A percentile compares a stretch with the other conserved stretches of the same genome.
Conservation (phyloP, 2,113 vertebrate genomes). For the Recurvirostra avosetta region DNA sequence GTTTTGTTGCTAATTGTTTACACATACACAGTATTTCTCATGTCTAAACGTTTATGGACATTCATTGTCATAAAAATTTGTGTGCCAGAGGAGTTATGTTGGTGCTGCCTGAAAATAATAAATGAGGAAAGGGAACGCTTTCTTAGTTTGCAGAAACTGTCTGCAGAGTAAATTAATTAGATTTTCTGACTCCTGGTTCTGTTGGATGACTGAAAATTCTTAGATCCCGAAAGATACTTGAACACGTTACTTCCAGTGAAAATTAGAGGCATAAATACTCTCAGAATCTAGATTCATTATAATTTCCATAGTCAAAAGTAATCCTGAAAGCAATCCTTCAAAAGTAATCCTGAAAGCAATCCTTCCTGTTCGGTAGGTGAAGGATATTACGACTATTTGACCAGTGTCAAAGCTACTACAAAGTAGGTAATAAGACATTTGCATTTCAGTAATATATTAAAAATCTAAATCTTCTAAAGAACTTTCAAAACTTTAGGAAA, state of each 20-base stretch:
- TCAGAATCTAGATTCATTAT: neutral
- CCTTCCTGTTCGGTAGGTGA: neutral
- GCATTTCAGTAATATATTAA: neutral
- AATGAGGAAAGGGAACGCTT: neutral
- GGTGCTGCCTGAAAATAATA: neutral
- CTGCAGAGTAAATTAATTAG: neutral
- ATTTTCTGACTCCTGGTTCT: neutral
- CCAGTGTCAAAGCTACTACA: neutral
- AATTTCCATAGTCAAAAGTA: neutral
- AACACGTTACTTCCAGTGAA: neutral
- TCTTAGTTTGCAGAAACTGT: neutral
- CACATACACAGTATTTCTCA: constrained; percentile 11
- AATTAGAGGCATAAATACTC: neutral
- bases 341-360: neutral
- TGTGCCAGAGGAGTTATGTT: neutral
- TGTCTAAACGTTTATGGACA: neutral
- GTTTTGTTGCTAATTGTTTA: constrained; percentile 28
- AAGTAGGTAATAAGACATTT: neutral
- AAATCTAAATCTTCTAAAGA: neutral
- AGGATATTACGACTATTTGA: neutral
- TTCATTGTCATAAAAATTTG: neutral
- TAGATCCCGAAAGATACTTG: neutral
- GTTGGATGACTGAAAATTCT: neutral
- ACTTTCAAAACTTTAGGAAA: neutral
- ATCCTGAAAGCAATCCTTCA: neutral